phyloP scores from a whole-genome alignment of 2,888 invertebrate genomes.

The Hirtodrosophila alboralis region DNA sequence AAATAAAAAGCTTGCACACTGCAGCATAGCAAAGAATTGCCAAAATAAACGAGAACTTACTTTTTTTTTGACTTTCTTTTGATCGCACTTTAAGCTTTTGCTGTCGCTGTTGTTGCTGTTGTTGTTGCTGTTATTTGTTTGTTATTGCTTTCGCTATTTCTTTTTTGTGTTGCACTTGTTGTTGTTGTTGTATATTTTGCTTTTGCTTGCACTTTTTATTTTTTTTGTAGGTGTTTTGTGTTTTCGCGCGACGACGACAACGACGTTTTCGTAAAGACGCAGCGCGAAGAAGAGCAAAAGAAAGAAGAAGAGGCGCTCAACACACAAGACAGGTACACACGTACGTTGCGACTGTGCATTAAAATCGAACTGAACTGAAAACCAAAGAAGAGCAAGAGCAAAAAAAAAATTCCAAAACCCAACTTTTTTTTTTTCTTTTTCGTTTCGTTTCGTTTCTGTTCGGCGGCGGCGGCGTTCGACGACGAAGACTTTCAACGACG shows the following conservation, averaged over 20 bases:
- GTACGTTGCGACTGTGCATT: slow-evolving; percentile 79
- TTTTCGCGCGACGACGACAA: slow-evolving; percentile 36
- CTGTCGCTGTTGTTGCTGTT: too few relatives aligned
- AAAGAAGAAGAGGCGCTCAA: slow-evolving; percentile 21
- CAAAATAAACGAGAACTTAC: slow-evolving; percentile 60
- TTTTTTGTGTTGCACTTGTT: slow-evolving; percentile 37
- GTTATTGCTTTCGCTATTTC: slow-evolving; percentile 50
- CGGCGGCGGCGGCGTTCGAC: slow-evolving; percentile 43
- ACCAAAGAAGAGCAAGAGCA: slow-evolving; percentile 83
- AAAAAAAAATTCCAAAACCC: slow-evolving; percentile 83
- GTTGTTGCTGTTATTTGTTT: slow-evolving; percentile 24
- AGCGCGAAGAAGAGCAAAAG: slow-evolving; percentile 34
- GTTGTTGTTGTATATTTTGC: slow-evolving; percentile 43
- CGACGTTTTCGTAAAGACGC: slow-evolving; percentile 36
- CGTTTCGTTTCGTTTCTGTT: slow-evolving; percentile 55
- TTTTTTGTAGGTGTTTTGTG: slow-evolving; percentile 34
- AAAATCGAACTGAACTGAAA: slow-evolving; percentile 82
- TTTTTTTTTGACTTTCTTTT: slow-evolving; percentile 66
- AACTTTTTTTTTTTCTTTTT: slow-evolving; percentile 66
- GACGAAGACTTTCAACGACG: slow-evolving; percentile 65
- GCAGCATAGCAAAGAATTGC: slow-evolving; percentile 33
- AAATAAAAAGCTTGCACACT: slow-evolving; percentile 16
- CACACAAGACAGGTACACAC: slow-evolving; percentile 52
- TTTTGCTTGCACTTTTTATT: slow-evolving; percentile 45
- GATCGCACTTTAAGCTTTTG: slow-evolving; percentile 39